phyloP scores from a whole-genome alignment of 1,140 invertebrate species.

The Plectrocnemia conspersa region DNA sequence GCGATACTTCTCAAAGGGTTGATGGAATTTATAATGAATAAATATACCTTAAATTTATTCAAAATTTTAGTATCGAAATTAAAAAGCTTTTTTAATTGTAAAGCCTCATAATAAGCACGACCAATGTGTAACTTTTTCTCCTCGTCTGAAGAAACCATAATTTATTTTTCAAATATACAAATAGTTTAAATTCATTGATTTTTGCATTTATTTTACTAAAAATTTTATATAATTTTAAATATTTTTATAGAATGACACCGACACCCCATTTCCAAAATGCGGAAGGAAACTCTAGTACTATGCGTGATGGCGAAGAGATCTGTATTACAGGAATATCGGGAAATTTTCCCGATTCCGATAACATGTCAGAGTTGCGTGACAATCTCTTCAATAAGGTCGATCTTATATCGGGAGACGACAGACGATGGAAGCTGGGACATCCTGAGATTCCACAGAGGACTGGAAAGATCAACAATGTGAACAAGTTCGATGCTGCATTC shows the following conservation, averaged over 20 bases:
- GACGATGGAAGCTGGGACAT: slow-evolving; percentile 68
- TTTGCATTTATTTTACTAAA: too few species aligned
- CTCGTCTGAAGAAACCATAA: too few species aligned
- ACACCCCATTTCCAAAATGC: not conserved
- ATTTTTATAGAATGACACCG: slow-evolving; percentile 2
- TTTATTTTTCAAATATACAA: too few species aligned
- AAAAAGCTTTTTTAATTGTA: too few species aligned
- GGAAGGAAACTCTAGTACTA: not conserved
- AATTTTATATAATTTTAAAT: not conserved
- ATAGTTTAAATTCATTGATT: too few species aligned
- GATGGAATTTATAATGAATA: too few species aligned
- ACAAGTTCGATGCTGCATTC: slow-evolving; percentile 79
- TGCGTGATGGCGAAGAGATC: slow-evolving; percentile 64
- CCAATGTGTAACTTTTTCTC: too few species aligned
- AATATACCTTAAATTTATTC: too few species aligned
- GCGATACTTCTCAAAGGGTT: too few species aligned
- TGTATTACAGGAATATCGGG: slow-evolving; percentile 76
- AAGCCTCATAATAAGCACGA: too few species aligned
- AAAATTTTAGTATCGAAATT: too few species aligned
- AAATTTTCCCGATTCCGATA: slow-evolving; percentile 79
- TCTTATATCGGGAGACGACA: slow-evolving; percentile 70
- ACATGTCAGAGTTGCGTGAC: slow-evolving; percentile 71
- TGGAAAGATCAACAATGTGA: slow-evolving; percentile 75
- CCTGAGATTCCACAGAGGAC: slow-evolving; percentile 67
- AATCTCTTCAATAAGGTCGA: slow-evolving; percentile 80